These are phyloP conservation scores for Troilus luridus DNA, from an alignment of 2,888 invertebrate genomes.

Conservation along the genomic window DNA sequence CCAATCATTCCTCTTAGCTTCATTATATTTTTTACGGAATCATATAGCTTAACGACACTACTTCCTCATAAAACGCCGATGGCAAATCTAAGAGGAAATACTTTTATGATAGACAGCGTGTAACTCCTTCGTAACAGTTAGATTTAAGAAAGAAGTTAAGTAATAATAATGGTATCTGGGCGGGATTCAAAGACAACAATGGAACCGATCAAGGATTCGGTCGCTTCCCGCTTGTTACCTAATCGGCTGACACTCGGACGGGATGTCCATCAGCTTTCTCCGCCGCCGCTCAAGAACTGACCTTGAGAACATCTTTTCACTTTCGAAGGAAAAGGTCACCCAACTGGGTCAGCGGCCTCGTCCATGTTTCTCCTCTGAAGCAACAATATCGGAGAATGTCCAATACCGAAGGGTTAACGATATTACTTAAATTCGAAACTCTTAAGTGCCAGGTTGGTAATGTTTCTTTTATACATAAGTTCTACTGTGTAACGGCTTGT, in stretches of 20 bases:
- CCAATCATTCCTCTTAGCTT: not conserved
- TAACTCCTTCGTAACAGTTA: conserved; percentile 4
- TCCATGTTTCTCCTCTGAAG: conserved; percentile 1
- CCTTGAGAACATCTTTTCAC: conserved; percentile 49
- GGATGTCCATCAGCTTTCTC: conserved; percentile 21
- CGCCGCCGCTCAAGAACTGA: not conserved
- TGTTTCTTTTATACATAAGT: too few relatives aligned
- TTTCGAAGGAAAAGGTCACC: conserved; percentile 44
- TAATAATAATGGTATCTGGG: not conserved
- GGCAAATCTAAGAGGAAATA: not conserved
- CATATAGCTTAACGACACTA: not conserved
- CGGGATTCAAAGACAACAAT: not conserved
- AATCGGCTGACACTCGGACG: not conserved
- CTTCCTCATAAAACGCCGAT: not conserved
- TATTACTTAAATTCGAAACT: not conserved
- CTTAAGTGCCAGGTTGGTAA: not conserved
- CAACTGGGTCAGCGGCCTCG: conserved; percentile 29
- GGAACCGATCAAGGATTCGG: not conserved
- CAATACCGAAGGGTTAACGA: not conserved
- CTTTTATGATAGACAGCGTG: not conserved
- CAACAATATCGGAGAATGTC: not conserved
- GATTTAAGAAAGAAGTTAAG: not conserved
- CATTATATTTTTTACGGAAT: not conserved
- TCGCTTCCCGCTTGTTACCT: not conserved
- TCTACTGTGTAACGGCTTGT: too few relatives aligned